phyloP scores from a whole-genome alignment of 2,113 vertebrate species.

The Hyaena hyaena region DNA sequence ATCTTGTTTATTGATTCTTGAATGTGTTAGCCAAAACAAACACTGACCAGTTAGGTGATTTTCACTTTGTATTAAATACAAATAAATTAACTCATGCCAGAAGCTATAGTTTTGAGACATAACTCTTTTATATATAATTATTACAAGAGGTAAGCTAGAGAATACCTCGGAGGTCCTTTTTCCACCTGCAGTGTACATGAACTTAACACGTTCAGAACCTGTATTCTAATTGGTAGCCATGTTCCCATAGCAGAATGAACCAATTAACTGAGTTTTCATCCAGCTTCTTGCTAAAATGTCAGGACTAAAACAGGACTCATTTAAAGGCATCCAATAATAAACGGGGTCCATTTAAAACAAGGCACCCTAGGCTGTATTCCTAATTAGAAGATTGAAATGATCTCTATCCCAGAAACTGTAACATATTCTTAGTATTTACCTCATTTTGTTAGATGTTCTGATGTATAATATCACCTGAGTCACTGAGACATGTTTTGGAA shows the following conservation, averaged over 20 bases:
- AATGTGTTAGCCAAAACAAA: neutral
- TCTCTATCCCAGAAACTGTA: neutral
- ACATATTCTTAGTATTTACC: neutral
- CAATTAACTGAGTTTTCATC: conserved; percentile 67
- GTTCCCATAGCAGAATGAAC: neutral
- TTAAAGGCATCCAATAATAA: conserved; percentile 59
- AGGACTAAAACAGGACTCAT: conserved; percentile 34
- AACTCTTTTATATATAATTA: neutral
- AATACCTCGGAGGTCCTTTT: neutral
- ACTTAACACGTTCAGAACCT: neutral
- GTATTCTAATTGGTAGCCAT: conserved; percentile 25
- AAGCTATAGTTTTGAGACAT: neutral
- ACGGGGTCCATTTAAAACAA: conserved; percentile 60
- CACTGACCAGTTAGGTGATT: neutral
- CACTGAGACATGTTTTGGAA: conserved; percentile 27
- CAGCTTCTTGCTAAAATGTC: conserved; percentile 67
- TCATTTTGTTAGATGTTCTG: conserved; percentile 38
- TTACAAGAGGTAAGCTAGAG: neutral
- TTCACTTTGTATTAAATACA: conserved; percentile 4
- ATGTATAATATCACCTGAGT: neutral
- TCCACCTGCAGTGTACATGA: neutral
- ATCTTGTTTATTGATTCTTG: neutral
- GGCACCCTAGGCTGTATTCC: neutral
- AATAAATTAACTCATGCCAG: neutral
- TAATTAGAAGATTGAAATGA: conserved; percentile 60